These are phyloP conservation scores for Neodiprion pinetum DNA, from an alignment of 1,140 invertebrate species.

Conservation along the genomic window DNA sequence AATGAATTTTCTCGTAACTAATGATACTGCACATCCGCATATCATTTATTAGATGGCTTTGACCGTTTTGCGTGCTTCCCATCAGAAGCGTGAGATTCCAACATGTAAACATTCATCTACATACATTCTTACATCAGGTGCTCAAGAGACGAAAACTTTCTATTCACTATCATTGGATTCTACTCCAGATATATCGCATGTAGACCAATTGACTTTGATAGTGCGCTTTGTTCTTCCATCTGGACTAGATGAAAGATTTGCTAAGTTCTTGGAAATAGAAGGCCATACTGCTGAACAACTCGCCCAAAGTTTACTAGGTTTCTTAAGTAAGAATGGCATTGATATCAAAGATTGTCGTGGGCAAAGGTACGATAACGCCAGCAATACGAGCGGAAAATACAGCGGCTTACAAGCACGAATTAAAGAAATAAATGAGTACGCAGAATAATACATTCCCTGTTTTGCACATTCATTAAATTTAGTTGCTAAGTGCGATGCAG, in stretches of 20 bases:
- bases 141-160: neutral
- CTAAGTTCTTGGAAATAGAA: conserved; percentile 38
- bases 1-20: too few relatives aligned
- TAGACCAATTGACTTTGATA: conserved; percentile 37
- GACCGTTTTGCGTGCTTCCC: too few relatives aligned
- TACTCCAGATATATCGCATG: conserved; percentile 35
- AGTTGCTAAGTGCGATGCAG: conserved; percentile 40
- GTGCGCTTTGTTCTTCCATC: conserved; percentile 35
- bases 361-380: conserved; percentile 47
- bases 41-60: too few relatives aligned
- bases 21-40: too few relatives aligned
- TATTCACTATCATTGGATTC: conserved; percentile 38
- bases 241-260: conserved; percentile 39
- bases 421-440: conserved; percentile 29
- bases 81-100: too few relatives aligned
- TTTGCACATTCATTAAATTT: conserved; percentile 43
- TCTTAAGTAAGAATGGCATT: conserved; percentile 8
- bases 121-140: too few relatives aligned
- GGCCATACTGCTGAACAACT: conserved; percentile 41
- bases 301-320: conserved; percentile 22
- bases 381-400: conserved; percentile 45
- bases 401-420: conserved; percentile 38
- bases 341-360: conserved; percentile 38
- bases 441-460: conserved; percentile 34
- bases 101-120: too few relatives aligned